Conservation (phyloP, 2,113 vertebrate species). For the Lonchura striata region DNA sequence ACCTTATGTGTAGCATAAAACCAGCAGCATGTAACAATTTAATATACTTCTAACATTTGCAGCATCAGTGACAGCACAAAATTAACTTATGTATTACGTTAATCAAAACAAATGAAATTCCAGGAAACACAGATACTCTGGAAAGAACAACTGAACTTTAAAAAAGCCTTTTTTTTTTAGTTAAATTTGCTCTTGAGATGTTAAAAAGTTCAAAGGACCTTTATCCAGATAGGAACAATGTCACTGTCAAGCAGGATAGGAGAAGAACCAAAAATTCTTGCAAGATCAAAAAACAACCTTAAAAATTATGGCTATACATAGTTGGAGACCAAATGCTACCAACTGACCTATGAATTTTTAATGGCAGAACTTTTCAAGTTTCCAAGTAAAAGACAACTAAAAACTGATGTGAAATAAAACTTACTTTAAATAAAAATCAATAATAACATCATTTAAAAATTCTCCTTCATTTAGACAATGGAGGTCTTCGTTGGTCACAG, state of each 20-base stretch:
- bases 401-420: constrained; percentile 56
- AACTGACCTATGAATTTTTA: neutral
- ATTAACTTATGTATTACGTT: neutral
- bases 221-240: neutral
- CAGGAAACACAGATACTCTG: neutral
- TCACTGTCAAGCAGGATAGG: neutral
- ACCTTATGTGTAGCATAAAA: neutral
- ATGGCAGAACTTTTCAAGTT: neutral
- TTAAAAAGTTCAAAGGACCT: neutral
- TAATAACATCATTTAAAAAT: constrained; percentile 98
- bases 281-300: neutral
- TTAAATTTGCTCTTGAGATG: neutral
- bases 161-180: neutral
- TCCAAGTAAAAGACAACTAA: neutral
- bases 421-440: constrained; percentile 99
- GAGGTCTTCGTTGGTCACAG: constrained; percentile 97
- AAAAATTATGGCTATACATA: neutral
- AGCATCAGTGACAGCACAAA: neutral
- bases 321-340: neutral
- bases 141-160: neutral
- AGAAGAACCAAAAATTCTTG: neutral
- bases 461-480: constrained; percentile 97
- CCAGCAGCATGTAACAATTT: neutral
- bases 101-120: neutral
- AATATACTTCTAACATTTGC: neutral